Evolutionary conservation across 1,140 invertebrate genomes (phyloP).

Genomic region (Brachionus manjavacas): DNA sequence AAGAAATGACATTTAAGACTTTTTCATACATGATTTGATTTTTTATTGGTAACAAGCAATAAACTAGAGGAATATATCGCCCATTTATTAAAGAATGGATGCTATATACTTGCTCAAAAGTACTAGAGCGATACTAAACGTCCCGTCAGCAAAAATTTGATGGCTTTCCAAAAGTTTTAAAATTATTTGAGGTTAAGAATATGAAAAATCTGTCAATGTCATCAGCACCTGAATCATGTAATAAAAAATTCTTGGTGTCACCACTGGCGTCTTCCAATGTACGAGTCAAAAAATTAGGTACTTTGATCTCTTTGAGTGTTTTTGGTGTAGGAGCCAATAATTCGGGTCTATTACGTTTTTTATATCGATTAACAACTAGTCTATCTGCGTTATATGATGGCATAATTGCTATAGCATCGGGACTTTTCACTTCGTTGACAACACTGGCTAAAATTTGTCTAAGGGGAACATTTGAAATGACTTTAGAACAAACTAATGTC

Average conservation of each 20-base stretch:
- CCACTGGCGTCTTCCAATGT: neutral
- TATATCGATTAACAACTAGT: neutral
- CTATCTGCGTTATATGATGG: neutral
- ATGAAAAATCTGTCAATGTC: neutral
- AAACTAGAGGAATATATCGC: neutral
- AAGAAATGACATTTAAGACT: neutral
- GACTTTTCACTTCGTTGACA: neutral
- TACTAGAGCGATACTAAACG: neutral
- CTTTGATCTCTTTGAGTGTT: neutral
- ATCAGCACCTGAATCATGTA: conserved; percentile 11
- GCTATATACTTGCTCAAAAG: neutral
- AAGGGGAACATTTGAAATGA: neutral
- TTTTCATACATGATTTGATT: neutral
- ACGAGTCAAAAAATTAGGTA: neutral
- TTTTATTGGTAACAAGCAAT: conserved; percentile 8
- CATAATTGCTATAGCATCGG: neutral
- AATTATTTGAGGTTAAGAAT: neutral
- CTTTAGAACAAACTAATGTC: conserved; percentile 1
- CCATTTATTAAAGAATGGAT: neutral
- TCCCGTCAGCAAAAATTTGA: neutral
- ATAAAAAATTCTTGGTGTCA: neutral
- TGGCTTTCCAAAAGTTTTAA: neutral
- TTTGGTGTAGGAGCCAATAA: neutral
- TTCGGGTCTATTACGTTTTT: neutral
- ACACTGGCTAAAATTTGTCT: neutral